These are phyloP conservation scores for Torymus tubicola DNA, from an alignment of 2,888 invertebrate species.

Conservation along the genomic window DNA sequence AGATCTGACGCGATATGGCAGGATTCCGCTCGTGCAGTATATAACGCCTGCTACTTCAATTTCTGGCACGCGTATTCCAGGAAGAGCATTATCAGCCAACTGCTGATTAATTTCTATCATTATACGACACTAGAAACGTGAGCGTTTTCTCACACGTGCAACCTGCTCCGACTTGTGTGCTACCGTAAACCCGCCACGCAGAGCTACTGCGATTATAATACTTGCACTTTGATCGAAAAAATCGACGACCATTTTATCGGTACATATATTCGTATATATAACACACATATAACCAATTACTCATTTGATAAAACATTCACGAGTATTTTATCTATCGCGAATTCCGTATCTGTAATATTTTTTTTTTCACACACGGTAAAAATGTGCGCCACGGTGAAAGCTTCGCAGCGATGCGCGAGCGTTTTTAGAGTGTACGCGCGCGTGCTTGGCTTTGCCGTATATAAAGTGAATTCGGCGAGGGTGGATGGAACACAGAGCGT, in stretches of 20 bases:
- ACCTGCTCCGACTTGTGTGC: too few species aligned
- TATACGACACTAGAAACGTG: constrained; percentile 14
- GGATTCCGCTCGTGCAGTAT: neutral
- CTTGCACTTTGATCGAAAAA: constrained; percentile 9
- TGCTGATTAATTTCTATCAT: constrained; percentile 31
- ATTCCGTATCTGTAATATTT: neutral
- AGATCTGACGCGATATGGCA: neutral
- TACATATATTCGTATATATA: neutral
- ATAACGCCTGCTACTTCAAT: constrained; percentile 1
- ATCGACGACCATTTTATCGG: neutral
- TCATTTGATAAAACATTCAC: neutral
- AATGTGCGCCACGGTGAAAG: neutral
- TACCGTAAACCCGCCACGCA: too few species aligned
- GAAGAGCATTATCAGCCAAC: constrained; percentile 28
- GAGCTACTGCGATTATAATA: too few species aligned
- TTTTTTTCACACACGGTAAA: too few species aligned
- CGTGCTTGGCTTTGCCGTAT: too few species aligned
- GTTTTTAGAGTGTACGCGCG: neutral
- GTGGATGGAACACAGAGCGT: constrained; percentile 46
- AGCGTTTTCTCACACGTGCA: neutral
- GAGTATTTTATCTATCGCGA: constrained; percentile 39
- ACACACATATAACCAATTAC: neutral
- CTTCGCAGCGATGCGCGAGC: neutral
- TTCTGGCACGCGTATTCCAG: constrained; percentile 37
- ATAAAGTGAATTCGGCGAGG: neutral